Evolutionary conservation across 37 sponge, comb jelly and placozoan genomes (phyloP).

Genomic region (Spongilla lacustris): DNA sequence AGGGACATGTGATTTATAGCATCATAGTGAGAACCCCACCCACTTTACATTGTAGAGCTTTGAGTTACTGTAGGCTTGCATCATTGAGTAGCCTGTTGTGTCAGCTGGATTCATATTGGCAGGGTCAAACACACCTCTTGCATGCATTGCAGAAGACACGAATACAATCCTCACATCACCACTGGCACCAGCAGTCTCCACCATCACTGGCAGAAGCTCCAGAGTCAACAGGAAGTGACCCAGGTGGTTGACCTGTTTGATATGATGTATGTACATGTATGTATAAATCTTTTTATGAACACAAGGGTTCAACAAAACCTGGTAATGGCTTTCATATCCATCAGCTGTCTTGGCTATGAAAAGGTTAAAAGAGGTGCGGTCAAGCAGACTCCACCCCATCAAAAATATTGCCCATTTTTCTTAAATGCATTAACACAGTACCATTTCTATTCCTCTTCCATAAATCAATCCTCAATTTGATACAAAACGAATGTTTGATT

Average conservation of each 20-base stretch:
- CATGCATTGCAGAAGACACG: slow-evolving; percentile 59
- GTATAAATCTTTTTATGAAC: not conserved
- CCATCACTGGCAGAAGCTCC: slow-evolving; percentile 65
- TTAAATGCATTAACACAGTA: too few species aligned
- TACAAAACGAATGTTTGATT: too few species aligned
- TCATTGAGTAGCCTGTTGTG: slow-evolving; percentile 18
- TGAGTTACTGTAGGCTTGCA: slow-evolving; percentile 30
- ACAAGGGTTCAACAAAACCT: not conserved
- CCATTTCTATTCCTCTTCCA: too few species aligned
- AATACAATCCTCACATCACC: slow-evolving; percentile 65
- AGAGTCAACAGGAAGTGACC: slow-evolving; percentile 64
- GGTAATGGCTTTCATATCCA: slow-evolving; percentile 9
- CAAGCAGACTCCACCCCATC: too few species aligned
- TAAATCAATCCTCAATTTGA: too few species aligned
- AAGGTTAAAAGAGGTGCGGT: not conserved
- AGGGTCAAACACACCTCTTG: slow-evolving; percentile 6
- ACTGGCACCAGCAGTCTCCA: slow-evolving; percentile 32
- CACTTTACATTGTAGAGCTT: slow-evolving; percentile 55
- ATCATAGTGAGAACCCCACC: not conserved
- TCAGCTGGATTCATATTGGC: slow-evolving; percentile 49
- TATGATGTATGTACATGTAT: not conserved
- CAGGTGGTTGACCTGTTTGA: slow-evolving; percentile 58
- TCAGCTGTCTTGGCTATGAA: slow-evolving; percentile 2
- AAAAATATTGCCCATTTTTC: too few species aligned
- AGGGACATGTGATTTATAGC: too few species aligned